Conservation (phyloP, 2,113 vertebrate genomes). For the Sander lucioperca region DNA sequence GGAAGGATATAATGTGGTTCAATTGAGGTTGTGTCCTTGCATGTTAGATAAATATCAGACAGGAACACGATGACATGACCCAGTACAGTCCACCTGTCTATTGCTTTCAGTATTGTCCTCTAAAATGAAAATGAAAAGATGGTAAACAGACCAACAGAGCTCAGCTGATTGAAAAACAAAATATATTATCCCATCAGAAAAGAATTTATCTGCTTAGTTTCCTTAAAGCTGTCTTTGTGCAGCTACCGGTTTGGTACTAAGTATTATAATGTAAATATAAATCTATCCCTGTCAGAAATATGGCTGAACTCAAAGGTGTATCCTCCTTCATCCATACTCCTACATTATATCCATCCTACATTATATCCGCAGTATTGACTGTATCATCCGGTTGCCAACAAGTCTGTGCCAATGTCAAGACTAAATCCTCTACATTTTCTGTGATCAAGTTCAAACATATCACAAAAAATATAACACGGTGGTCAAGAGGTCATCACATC, state of each 20-base stretch:
- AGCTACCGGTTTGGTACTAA: not conserved
- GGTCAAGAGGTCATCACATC: conserved; percentile 4
- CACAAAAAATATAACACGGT: not conserved
- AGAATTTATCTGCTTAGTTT: not conserved
- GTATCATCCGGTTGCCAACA: conserved; percentile 1
- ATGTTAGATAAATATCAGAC: conserved; percentile 51
- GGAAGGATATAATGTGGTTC: not conserved
- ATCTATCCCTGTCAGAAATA: conserved; percentile 21
- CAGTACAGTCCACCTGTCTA: conserved; percentile 40
- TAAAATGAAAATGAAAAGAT: conserved; percentile 45
- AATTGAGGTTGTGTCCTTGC: conserved; percentile 20
- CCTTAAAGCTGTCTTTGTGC: not conserved
- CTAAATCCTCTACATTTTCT: not conserved
- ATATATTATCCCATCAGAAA: not conserved
- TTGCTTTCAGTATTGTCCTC: conserved; percentile 28
- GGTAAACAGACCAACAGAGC: conserved; percentile 27
- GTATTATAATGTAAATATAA: not conserved
- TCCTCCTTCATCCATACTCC: not conserved
- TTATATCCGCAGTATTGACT: not conserved
- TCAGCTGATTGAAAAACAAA: conserved; percentile 21
- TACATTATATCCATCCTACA: not conserved
- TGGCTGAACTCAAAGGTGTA: conserved; percentile 11
- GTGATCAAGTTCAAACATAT: not conserved
- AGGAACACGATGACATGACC: conserved; percentile 27
- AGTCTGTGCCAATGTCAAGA: conserved; percentile 1